Base-by-base conservation (phyloP, 2,888 invertebrate genomes). In the Galeruca laticollis region DNA sequence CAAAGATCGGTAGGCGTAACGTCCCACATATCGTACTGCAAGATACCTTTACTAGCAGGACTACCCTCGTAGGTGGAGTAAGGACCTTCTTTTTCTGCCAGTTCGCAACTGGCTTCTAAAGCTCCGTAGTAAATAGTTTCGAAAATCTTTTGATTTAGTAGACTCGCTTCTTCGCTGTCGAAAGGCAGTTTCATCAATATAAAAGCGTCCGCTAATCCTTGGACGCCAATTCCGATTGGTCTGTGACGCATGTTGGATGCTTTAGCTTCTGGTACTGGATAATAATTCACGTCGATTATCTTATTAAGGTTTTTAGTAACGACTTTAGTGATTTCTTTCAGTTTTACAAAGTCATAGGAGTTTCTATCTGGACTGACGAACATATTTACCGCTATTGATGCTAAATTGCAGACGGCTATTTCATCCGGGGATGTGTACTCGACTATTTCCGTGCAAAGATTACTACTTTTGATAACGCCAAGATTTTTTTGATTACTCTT, bases 91-190 rank as follows among this genome's bases (percentile, higher is more conserved):
- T 90, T 89, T 83, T 94, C 90, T 1, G 99, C 97, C 70, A 99
- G 85, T 85, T 99, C 98, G 86, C 96, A 97, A 83, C 97, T 98
- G 0, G 97, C 94, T 85, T 99, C 98, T 72, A 99, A 86, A 0
- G 99, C 97, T n/a, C 94, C 97, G 86, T 94, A 97, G 84, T 99
- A 99, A 75, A 99, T 92, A 0, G 98, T 98, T 88, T 99, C 99
- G 86, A 99, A 99, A 77, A 99, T 98, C 83, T 97, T 93, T 77
- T 92, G 93, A 86, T 99, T 99, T 21, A 99, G 87, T 77, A 92
- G 87, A 70, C 91, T 89, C 0, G 99, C 97, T 81, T 94, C 90
- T 63, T 92, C 90, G 81, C 96, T 95, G 82, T 98, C 98, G 84
- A 97, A 99, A 0, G 99, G 95, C 84, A 91, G 90, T 59, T 98